Evolutionary conservation across 2,888 invertebrate species (phyloP).

Genomic region (Cremastinae sp.): DNA sequence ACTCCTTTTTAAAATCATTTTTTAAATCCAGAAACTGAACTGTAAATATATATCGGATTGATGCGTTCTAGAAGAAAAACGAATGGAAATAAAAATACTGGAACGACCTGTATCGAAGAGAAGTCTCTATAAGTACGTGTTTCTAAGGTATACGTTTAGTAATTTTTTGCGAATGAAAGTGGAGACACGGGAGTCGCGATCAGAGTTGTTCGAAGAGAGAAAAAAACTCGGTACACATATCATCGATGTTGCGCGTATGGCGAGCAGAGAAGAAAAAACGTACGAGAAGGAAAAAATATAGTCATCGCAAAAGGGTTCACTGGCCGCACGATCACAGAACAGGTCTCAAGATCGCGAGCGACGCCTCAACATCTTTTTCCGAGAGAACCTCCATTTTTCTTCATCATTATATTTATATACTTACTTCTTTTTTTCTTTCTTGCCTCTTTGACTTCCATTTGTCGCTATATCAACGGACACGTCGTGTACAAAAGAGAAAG

Average conservation of each 20-base stretch:
- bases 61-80: no score
- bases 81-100: background rate
- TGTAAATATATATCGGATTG: no score
- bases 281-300: constrained; percentile 19
- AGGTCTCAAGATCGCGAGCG: constrained; percentile 33
- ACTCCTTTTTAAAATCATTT: no score
- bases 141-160: constrained; percentile 2
- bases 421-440: background rate
- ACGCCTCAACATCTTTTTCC: constrained; percentile 46
- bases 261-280: background rate
- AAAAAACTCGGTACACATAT: constrained; percentile 9
- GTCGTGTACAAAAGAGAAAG: background rate
- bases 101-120: constrained; percentile 1
- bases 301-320: constrained; percentile 34
- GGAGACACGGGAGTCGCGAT: constrained; percentile 27
- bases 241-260: constrained; percentile 21
- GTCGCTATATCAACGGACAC: constrained; percentile 13
- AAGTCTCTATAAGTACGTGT: background rate
- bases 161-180: constrained; percentile 14
- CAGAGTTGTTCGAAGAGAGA: constrained; percentile 27
- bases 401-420: background rate
- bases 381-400: constrained; percentile 34
- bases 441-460: constrained; percentile 4
- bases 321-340: constrained; percentile 40
- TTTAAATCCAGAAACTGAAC: no score